Percentiles rank a stretch among this genome's conserved stretches.
Evolutionary conservation across 2,113 vertebrate species (phyloP).

Genomic region (Okapia johnstoni): DNA sequence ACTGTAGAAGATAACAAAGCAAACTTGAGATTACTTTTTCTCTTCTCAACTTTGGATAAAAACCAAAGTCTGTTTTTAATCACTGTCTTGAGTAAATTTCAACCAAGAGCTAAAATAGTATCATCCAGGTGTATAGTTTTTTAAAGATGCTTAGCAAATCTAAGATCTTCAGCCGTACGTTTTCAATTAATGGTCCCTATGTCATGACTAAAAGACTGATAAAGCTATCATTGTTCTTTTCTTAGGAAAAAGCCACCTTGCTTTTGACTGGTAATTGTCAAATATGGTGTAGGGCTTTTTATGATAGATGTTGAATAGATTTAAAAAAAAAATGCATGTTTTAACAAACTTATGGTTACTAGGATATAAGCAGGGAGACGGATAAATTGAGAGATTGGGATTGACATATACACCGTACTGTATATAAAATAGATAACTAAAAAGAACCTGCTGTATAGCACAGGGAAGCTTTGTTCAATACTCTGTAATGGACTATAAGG

Average conservation of each 20-base stretch:
- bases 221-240: background rate
- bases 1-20: constrained; percentile 49
- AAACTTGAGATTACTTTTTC: constrained; percentile 50
- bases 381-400: background rate
- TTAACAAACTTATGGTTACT: background rate
- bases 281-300: background rate
- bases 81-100: constrained; percentile 46
- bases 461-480: background rate
- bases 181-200: background rate
- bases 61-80: constrained; percentile 66
- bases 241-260: background rate
- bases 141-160: constrained; percentile 17
- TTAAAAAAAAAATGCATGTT: background rate
- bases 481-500: background rate
- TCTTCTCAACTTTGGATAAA: constrained; percentile 58
- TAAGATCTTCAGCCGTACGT: background rate
- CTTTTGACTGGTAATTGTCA: background rate
- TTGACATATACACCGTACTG: background rate
- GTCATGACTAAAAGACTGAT: background rate
- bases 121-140: constrained; percentile 42
- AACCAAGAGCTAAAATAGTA: constrained; percentile 31
- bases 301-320: background rate
- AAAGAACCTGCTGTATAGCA: background rate
- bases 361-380: background rate
- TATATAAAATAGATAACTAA: background rate